These are phyloP conservation scores for Siderastrea radians DNA, from an alignment of 92 coral and sea anemone genomes.

Conservation along the genomic window DNA sequence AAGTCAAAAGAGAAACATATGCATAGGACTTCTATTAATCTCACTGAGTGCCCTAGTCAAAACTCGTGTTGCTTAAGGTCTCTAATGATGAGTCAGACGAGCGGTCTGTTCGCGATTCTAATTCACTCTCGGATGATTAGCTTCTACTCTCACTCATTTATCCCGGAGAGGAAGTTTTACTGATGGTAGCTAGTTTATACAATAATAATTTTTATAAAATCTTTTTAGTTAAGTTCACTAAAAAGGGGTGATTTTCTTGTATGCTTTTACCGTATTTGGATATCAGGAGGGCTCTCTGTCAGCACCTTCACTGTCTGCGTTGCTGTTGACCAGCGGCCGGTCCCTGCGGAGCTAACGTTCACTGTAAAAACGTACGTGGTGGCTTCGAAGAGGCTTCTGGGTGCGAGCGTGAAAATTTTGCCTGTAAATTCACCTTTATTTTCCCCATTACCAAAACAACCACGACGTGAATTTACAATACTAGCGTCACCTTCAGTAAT, in stretches of 20 bases:
- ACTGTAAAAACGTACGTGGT: conserved; percentile 81
- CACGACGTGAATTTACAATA: conserved; percentile 49
- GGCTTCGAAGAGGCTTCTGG: conserved; percentile 73
- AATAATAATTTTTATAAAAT: no score
- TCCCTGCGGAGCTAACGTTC: conserved; percentile 60
- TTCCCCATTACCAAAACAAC: conserved; percentile 94
- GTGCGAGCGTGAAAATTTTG: conserved; percentile 56
- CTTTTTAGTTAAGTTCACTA: no score
- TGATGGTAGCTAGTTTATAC: no score
- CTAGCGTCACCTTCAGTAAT: conserved; percentile 11
- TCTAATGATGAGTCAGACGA: no score
- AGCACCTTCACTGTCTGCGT: conserved; percentile 74
- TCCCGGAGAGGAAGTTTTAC: no score
- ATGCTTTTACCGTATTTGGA: conserved; percentile 73
- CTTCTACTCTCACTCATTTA: no score
- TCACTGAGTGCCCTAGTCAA: no score
- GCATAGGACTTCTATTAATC: no score
- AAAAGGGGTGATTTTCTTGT: not conserved
- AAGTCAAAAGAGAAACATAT: no score
- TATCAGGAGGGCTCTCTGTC: conserved; percentile 82
- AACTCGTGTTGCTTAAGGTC: no score
- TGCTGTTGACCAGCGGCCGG: conserved; percentile 57
- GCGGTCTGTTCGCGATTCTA: no score
- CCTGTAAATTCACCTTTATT: conserved; percentile 57
- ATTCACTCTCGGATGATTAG: no score